These are phyloP conservation scores for Ceyx cyanopectus DNA, from an alignment of 2,113 vertebrate genomes.

Conservation along the genomic window DNA sequence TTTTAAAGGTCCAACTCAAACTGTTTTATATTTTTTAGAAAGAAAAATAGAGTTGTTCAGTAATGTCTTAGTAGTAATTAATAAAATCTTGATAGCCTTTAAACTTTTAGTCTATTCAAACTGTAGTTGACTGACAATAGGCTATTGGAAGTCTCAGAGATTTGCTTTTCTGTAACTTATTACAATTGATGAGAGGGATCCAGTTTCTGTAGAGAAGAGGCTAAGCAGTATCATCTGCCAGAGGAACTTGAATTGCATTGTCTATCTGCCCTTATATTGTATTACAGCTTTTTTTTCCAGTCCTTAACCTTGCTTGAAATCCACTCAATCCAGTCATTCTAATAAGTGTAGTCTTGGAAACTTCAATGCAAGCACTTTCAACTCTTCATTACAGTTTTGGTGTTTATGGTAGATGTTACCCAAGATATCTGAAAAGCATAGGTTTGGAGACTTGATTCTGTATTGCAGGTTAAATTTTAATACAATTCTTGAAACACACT, in stretches of 20 bases:
- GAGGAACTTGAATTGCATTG: neutral
- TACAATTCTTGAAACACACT: neutral
- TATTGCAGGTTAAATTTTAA: neutral
- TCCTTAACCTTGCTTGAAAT: neutral
- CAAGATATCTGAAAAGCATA: neutral
- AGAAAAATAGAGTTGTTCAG: neutral
- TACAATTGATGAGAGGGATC: neutral
- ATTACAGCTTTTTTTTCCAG: neutral
- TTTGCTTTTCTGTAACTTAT: neutral
- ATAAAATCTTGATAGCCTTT: neutral
- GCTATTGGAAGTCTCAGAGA: neutral
- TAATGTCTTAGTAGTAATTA: neutral
- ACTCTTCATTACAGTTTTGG: neutral
- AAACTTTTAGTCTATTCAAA: neutral
- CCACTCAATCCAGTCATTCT: neutral
- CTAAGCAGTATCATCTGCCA: neutral
- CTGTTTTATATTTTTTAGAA: neutral
- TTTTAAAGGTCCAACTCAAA: neutral
- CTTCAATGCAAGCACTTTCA: neutral
- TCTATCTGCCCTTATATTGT: neutral
- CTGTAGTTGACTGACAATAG: neutral
- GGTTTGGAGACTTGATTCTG: neutral
- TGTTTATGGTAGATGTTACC: neutral
- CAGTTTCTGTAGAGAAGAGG: neutral
- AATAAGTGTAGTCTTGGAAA: neutral